Evolutionary conservation across 2,113 vertebrate genomes (phyloP).

Genomic region (Cyprinodon tularosa): DNA sequence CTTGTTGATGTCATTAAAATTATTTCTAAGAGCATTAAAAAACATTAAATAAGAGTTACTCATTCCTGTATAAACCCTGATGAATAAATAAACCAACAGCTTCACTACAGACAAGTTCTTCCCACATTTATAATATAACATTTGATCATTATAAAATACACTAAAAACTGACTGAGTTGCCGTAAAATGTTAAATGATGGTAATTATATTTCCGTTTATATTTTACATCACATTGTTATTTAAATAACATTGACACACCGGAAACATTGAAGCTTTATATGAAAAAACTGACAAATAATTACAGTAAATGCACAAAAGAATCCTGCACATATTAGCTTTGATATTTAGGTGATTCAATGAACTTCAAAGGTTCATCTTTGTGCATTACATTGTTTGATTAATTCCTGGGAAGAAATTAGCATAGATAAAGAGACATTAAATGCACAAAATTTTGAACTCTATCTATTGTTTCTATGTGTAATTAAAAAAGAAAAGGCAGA

Average conservation of each 20-base stretch:
- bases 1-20: no score
- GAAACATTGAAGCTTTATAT: not conserved
- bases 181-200: not conserved
- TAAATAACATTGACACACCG: not conserved
- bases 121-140: not conserved
- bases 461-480: not conserved
- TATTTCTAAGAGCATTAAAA: no score
- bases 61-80: no score
- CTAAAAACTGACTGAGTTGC: not conserved
- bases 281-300: not conserved
- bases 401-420: not conserved
- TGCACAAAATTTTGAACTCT: not conserved
- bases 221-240: not conserved
- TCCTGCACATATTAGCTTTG: not conserved
- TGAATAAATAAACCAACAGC: no score
- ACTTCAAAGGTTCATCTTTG: not conserved
- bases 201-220: not conserved
- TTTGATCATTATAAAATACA: not conserved
- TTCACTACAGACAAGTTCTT: no score
- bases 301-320: not conserved
- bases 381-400: not conserved
- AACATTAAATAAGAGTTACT: no score
- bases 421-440: not conserved
- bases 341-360: not conserved
- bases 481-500: constrained; percentile 28